Percentiles rank a stretch among this genome's conserved stretches.
phyloP scores from a whole-genome alignment of 2,113 vertebrate species.

The Saccopteryx bilineata region DNA sequence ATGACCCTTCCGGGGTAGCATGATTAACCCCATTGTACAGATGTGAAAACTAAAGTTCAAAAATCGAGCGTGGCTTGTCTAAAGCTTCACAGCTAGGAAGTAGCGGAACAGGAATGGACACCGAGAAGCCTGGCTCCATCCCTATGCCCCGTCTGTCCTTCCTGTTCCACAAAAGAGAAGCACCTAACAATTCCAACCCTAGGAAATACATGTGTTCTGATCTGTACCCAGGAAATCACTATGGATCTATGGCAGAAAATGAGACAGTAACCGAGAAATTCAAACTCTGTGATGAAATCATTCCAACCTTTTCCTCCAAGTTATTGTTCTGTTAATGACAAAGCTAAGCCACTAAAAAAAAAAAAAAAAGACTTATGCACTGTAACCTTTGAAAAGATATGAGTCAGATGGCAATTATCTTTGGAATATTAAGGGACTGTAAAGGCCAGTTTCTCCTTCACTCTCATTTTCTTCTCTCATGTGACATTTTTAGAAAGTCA shows the following conservation, averaged over 20 bases:
- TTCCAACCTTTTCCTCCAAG: slow-evolving; percentile 25
- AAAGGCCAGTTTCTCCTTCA: slow-evolving; percentile 10
- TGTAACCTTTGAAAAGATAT: slow-evolving; percentile 48
- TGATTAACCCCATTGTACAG: neutral
- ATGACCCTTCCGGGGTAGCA: neutral
- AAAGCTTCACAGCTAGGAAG: neutral
- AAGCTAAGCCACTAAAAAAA: slow-evolving; percentile 42
- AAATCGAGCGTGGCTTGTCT: neutral
- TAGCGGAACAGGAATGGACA: neutral
- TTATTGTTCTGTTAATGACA: slow-evolving; percentile 58
- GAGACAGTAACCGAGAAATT: slow-evolving; percentile 15
- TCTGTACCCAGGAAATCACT: neutral
- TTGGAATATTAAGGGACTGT: slow-evolving; percentile 23
- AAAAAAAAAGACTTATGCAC: neutral
- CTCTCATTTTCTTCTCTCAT: slow-evolving; percentile 43
- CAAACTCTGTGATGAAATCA: slow-evolving; percentile 56
- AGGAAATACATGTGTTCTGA: neutral
- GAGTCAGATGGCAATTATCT: slow-evolving; percentile 31
- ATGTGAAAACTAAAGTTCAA: slow-evolving; percentile 2
- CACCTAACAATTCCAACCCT: neutral
- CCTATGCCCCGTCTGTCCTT: fast-evolving
- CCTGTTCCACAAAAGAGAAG: neutral
- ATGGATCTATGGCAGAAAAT: neutral
- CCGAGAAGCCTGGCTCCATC: neutral
- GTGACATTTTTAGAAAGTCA: slow-evolving; percentile 39